Evolutionary conservation across 2,797 vertebrate species (phyloP).

Genomic region (Liparis tanakae): DNA sequence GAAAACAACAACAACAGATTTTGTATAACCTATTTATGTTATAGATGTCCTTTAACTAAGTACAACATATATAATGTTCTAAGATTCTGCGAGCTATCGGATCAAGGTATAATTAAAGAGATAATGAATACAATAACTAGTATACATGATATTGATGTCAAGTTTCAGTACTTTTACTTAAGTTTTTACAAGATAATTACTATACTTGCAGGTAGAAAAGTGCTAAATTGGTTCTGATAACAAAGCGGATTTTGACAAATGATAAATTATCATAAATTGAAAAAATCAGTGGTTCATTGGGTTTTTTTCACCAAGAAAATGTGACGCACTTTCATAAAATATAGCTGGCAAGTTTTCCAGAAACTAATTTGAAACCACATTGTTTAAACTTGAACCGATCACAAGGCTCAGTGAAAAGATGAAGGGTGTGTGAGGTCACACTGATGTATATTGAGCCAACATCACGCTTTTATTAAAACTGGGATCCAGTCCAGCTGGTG

Average conservation of each 20-base stretch:
- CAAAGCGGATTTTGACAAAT: not conserved
- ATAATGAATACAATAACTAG: not conserved
- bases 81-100: not conserved
- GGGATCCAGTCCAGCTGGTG: not conserved
- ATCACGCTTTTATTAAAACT: not conserved
- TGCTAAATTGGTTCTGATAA: not conserved
- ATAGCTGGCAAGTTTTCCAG: too few relatives aligned
- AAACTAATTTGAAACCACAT: not conserved
- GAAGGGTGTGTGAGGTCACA: not conserved
- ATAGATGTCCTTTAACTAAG: not conserved
- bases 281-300: not conserved
- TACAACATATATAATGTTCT: not conserved
- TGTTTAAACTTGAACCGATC: not conserved
- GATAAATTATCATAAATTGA: not conserved
- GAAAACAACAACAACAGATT: not conserved
- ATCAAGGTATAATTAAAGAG: not conserved
- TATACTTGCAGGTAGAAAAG: not conserved
- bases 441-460: not conserved
- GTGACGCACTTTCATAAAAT: not conserved
- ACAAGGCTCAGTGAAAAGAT: not conserved
- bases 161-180: not conserved
- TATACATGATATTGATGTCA: not conserved
- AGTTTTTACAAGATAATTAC: not conserved
- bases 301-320: too few relatives aligned
- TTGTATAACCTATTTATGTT: not conserved